A percentile compares a stretch with the other conserved stretches of the same genome.
Evolutionary conservation across 2,113 vertebrate species (phyloP).

Genomic region (Coregonus clupeaformis): DNA sequence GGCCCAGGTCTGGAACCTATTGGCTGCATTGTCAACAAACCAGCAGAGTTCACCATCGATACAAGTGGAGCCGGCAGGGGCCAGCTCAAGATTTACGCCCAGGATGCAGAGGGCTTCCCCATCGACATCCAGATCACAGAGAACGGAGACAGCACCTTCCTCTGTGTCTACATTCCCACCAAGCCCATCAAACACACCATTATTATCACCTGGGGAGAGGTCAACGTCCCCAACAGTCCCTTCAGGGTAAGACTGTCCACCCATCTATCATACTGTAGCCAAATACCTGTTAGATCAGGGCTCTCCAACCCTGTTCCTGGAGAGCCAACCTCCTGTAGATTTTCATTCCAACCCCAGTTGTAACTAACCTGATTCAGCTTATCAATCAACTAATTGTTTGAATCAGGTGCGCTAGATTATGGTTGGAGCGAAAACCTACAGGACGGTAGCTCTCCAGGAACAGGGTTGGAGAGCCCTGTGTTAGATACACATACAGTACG

Average conservation of each 20-base stretch:
- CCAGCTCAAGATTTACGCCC: constrained; percentile 88
- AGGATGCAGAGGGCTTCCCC: constrained; percentile 88
- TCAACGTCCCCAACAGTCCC: constrained; percentile 90
- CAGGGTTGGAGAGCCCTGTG: no score
- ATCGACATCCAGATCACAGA: constrained; percentile 91
- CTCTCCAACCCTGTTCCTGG: no score
- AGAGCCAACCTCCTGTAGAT: no score
- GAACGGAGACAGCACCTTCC: constrained; percentile 85
- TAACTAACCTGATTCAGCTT: no score
- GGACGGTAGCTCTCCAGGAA: no score
- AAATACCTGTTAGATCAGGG: no score
- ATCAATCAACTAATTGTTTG: no score
- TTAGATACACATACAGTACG: no score
- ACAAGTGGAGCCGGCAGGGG: constrained; percentile 84
- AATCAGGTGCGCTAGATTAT: no score
- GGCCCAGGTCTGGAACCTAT: constrained; percentile 89
- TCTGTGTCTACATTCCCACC: constrained; percentile 86
- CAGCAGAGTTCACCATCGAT: constrained; percentile 89
- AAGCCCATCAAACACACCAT: constrained; percentile 95
- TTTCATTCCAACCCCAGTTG: no score
- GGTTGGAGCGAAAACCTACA: no score
- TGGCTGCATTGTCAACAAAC: constrained; percentile 85
- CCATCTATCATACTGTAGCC: no score
- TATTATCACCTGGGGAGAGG: constrained; percentile 89
- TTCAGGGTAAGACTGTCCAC: constrained; percentile 79